phyloP scores from a whole-genome alignment of 2,113 vertebrate genomes.

The Benthochromis sp. region DNA sequence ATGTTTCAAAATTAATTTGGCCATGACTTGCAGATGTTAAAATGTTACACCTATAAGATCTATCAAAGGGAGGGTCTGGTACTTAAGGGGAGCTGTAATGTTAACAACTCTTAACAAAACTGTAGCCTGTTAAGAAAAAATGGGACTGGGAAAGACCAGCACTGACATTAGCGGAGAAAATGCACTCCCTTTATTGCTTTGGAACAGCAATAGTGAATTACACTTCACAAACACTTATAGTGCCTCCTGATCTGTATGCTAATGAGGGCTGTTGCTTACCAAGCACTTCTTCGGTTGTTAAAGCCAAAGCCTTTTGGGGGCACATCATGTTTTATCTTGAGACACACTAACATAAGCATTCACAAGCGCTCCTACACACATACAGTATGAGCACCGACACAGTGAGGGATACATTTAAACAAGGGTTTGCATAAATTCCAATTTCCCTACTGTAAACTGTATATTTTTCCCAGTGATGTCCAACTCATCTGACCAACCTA shows the following conservation, averaged over 20 bases:
- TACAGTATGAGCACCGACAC: not conserved
- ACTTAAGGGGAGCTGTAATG: not conserved
- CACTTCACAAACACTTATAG: constrained; percentile 36
- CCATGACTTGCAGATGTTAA: not conserved
- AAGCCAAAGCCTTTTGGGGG: constrained; percentile 30
- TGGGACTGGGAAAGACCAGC: not conserved
- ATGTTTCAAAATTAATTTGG: constrained; percentile 14
- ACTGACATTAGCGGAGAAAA: constrained; percentile 9
- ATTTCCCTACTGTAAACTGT: constrained; percentile 17
- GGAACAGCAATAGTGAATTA: constrained; percentile 16
- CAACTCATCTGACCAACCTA: not conserved
- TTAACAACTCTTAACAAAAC: constrained; percentile 27
- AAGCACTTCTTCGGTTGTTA: constrained; percentile 33
- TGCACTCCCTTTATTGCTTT: constrained; percentile 2
- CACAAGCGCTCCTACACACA: not conserved
- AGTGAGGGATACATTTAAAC: not conserved
- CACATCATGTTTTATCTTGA: constrained; percentile 15
- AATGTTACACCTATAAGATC: not conserved
- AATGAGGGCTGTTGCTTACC: constrained; percentile 31
- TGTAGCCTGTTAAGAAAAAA: not conserved
- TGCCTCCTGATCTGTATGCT: constrained; percentile 40
- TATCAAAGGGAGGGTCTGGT: not conserved
- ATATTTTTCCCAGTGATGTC: constrained; percentile 11
- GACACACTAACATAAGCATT: not conserved
- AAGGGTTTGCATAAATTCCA: not conserved